These are phyloP conservation scores for Trididemnum miniatum DNA, from an alignment of 23 tunicate genomes.

Conservation along the genomic window DNA sequence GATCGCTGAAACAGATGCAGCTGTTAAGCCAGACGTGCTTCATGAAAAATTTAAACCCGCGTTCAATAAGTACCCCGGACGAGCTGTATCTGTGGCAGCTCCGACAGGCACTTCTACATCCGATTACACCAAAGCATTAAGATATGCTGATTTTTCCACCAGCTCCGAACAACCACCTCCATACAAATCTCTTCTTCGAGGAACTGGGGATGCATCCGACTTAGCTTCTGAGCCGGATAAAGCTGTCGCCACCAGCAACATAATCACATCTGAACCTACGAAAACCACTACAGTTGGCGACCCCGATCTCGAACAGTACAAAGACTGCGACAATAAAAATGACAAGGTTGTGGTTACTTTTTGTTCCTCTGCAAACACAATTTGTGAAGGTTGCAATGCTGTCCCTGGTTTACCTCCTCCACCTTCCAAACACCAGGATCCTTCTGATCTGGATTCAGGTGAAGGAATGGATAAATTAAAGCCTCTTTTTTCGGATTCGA, in stretches of 20 bases:
- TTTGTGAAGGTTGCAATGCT: background rate
- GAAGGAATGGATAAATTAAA: slow-evolving; percentile 44
- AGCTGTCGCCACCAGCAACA: background rate
- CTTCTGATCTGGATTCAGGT: slow-evolving; percentile 52
- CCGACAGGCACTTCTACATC: background rate
- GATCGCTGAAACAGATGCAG: background rate
- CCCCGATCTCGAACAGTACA: background rate
- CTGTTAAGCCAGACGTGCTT: background rate
- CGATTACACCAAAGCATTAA: slow-evolving; percentile 60
- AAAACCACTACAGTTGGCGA: background rate
- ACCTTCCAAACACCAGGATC: background rate
- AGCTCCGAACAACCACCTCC: background rate
- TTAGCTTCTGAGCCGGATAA: background rate
- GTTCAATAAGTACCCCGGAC: slow-evolving; percentile 40
- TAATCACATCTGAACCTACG: slow-evolving; percentile 16
- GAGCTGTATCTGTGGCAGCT: slow-evolving; percentile 10
- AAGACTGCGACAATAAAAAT: background rate
- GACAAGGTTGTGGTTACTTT: background rate
- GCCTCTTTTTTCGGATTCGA: slow-evolving; percentile 42
- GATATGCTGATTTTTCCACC: slow-evolving; percentile 24
- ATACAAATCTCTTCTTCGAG: background rate
- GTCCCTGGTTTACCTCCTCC: background rate
- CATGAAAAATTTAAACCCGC: background rate
- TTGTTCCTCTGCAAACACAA: background rate
- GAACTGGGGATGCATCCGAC: slow-evolving; percentile 29